Base-by-base conservation (phyloP, 2,797 vertebrate species). In the Streptopelia turtur region DNA sequence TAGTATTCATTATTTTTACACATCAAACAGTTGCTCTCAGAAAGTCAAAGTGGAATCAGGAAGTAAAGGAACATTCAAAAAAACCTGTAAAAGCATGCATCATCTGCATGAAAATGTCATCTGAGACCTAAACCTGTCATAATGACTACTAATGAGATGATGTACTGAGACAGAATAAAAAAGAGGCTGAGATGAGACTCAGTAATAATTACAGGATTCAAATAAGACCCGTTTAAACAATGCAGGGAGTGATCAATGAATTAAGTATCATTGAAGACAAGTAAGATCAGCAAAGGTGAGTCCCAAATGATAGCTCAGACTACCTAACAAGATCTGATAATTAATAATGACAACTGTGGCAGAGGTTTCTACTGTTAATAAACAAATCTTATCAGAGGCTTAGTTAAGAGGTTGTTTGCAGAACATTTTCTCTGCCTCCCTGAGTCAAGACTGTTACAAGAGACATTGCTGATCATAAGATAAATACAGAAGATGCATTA, bases 81-180 rank as follows among this genome's bases (percentile, higher is more conserved):
- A 75, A 53, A 49, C 0, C 27, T 52, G 49, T 49, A 77, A 83
- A 87, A 79, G 33, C 2, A 77, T 59, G 31, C 21, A 47, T 77
- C 14, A 0, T 37, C 14, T 65, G 56, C 53, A 94, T 92, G 61
- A 92, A 84, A 87, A 90, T 69, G 35, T 41, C 94, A 43, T 52
- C n/a, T 63, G 65, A 94, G 63, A 87, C 68, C 15, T 82, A 70
- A 93, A 92, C 3, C 31, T 89, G 41, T 89, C 52, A 77, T 90
- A 89, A 95, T 87, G 86, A 89, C 55, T 87, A 15, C 45, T 94
- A 96, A 95, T 95, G 93, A 96, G 87, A 89, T 37, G n/a, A 47
- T 81, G 28, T 23, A 68, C 72, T 53, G 49, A 66, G 41, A 71
- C 4, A 59, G 30, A 92, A 82, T 55, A 52, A 64, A 69, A 91